Percentiles rank a stretch among this genome's conserved stretches.
Evolutionary conservation across 2,797 vertebrate genomes (phyloP).

Genomic region (Tadarida brasiliensis): DNA sequence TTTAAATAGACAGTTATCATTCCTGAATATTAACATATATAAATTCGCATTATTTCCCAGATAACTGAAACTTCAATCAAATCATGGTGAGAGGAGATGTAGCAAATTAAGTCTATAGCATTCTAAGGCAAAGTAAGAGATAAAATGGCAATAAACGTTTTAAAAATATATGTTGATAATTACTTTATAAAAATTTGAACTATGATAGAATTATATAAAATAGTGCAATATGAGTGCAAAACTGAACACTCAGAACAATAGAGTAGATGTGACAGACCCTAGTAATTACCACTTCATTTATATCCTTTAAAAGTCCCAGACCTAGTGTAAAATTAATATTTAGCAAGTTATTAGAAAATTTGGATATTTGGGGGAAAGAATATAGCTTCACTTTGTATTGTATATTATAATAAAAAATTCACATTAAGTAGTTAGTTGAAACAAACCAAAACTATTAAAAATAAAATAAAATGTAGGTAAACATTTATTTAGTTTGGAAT

Average conservation of each 20-base stretch:
- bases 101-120: not conserved
- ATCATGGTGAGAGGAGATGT: not conserved
- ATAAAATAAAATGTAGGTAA: not conserved
- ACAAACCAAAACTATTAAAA: not conserved
- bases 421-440: not conserved
- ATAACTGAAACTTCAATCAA: not conserved
- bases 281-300: not conserved
- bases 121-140: not conserved
- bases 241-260: not conserved
- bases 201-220: not conserved
- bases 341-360: not conserved
- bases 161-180: not conserved
- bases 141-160: not conserved
- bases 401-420: not conserved
- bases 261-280: not conserved
- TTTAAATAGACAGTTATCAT: not conserved
- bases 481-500: not conserved
- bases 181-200: not conserved
- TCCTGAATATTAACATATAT: not conserved
- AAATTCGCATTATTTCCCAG: not conserved
- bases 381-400: not conserved
- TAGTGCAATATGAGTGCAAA: not conserved
- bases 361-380: not conserved
- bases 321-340: not conserved
- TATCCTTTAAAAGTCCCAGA: not conserved